Evolutionary conservation across 2,797 vertebrate genomes (phyloP), one percentile per base, ranked within the genome.

Genomic region (Rallus crepitans): DNA sequence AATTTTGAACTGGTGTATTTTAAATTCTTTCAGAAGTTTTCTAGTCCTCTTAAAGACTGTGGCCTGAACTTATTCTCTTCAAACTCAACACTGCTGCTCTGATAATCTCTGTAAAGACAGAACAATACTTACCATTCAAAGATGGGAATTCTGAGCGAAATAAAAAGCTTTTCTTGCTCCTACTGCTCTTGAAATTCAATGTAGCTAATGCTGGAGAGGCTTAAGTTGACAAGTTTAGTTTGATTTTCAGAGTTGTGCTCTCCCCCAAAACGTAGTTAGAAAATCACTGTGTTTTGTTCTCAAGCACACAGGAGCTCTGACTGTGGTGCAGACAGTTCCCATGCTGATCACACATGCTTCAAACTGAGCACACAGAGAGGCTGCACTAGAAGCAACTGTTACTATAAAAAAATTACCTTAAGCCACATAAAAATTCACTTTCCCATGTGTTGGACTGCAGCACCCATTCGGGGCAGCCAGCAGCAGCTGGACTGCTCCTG

Each of bases 1-100:
- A 83, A n/a, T 91, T 96, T 91, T 66, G 82, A 92, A 91, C 35
- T 75, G 18, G 39, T 83, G 28, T 19, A 52, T 83, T 63, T 88
- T 85, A 92, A 94, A 86, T 76, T 61, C 69, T 90, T 94, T 72
- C 69, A 83, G 57, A 81, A 77, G 63, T 72, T 83, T 92, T 91
- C 55, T 47, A 75, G 87, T 87, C 59, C 47, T 91, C 89, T 81
- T 79, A 68, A 89, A 91, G 50, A 72, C 57, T 92, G 37, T 72
- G 50, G 55, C 40, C 79, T 94, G 61, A 91, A 75, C 24, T 55
- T 85, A 55, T 1, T 87, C 37, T 71, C 61, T 89, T 92, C 79
- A 65, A 64, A 81, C 30, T 75, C 56, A 78, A 47, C 45, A 40
- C 31, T 35, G 33, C 72, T 78, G 20, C 57, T 79, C 24, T 71